Evolutionary conservation across 30 jellyfish, hydroid and myxozoan genomes (phyloP).

Genomic region (Chironex yamaguchii): DNA sequence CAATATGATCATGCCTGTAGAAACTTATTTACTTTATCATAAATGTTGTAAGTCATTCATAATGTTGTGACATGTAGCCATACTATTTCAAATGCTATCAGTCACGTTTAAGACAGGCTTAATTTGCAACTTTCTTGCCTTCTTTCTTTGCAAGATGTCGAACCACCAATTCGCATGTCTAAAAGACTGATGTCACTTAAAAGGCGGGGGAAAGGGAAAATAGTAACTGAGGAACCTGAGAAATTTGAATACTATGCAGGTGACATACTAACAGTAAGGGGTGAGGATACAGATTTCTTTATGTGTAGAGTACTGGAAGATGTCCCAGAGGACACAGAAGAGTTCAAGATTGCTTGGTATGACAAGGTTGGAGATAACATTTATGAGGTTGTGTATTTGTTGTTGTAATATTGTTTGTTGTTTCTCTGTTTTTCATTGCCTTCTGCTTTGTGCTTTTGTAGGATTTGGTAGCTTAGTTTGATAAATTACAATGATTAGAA

Average conservation of each 20-base stretch:
- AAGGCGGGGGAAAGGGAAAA: slow-evolving; percentile 28
- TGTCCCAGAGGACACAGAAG: slow-evolving; percentile 56
- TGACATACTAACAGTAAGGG: slow-evolving; percentile 74
- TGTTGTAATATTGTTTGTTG: not conserved
- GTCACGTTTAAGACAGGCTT: too few species aligned
- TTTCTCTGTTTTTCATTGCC: not conserved
- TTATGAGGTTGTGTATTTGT: slow-evolving; percentile 37
- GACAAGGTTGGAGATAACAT: slow-evolving; percentile 18
- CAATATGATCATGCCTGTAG: too few species aligned
- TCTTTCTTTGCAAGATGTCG: too few species aligned
- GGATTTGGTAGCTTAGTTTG: too few species aligned
- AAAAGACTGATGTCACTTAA: slow-evolving; percentile 47
- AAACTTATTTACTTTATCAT: too few species aligned
- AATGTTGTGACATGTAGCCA: too few species aligned
- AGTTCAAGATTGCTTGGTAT: slow-evolving; percentile 69
- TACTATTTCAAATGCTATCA: too few species aligned
- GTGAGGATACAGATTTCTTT: slow-evolving; percentile 54
- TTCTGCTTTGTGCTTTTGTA: not conserved
- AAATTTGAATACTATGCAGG: slow-evolving; percentile 64
- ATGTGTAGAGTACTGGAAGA: slow-evolving; percentile 73
- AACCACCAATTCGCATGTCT: slow-evolving; percentile 21
- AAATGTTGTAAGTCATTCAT: too few species aligned
- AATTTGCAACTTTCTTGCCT: too few species aligned
- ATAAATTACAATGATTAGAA: too few species aligned
- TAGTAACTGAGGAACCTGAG: slow-evolving; percentile 5